Percentiles rank a stretch among this genome's conserved stretches.
phyloP scores from a whole-genome alignment of 2,888 invertebrate species.

The Stenolophus ochropezus region DNA sequence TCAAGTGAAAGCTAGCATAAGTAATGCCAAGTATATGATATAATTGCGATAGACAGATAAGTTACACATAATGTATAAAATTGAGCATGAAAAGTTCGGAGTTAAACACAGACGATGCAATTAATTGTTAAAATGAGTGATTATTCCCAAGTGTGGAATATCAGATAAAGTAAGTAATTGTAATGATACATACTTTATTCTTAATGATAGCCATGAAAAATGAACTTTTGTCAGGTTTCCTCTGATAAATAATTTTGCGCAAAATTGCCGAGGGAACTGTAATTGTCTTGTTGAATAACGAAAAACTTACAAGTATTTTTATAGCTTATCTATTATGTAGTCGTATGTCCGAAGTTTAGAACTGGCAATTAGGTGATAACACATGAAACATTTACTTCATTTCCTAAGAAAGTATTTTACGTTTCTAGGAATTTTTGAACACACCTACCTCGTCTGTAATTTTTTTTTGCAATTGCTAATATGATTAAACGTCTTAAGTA shows the following conservation, averaged over 20 bases:
- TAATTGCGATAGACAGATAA: constrained; percentile 1
- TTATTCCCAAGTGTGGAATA: constrained; percentile 25
- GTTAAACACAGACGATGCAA: constrained; percentile 18
- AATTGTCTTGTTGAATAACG: constrained; percentile 24
- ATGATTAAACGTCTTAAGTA: constrained; percentile 2
- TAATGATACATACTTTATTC: constrained; percentile 29
- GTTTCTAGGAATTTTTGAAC: neutral
- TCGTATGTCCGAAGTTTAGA: neutral
- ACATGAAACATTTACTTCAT: neutral
- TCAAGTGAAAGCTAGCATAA: constrained; percentile 10
- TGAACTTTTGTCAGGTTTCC: constrained; percentile 24
- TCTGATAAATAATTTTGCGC: constrained; percentile 31
- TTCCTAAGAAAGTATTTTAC: neutral
- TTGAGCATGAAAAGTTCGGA: neutral
- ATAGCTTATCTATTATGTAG: constrained; percentile 1
- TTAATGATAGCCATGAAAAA: constrained; percentile 32
- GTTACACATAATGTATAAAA: constrained; percentile 30
- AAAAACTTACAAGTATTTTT: constrained; percentile 22
- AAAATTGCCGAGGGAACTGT: constrained; percentile 28
- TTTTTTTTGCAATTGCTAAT: constrained; percentile 11
- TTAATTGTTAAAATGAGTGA: constrained; percentile 31
- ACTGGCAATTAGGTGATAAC: constrained; percentile 12
- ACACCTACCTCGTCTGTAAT: neutral
- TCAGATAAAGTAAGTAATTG: constrained; percentile 36
- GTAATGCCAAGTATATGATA: neutral